phyloP scores from a whole-genome alignment of 1,140 invertebrate genomes.

The Thalassaphorura encarpata region DNA sequence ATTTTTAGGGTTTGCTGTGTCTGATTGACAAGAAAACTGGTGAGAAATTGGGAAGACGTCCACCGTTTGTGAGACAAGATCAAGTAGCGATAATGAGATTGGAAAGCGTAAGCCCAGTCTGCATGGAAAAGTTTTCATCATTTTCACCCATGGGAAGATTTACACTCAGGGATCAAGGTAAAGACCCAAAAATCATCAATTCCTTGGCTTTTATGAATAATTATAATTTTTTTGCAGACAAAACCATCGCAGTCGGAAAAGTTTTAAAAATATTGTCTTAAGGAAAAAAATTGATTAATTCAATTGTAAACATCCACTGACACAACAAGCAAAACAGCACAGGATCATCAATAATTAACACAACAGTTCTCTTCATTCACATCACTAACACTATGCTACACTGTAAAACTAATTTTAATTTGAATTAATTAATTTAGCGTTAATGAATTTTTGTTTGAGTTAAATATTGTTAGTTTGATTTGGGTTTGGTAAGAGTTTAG shows the following conservation, averaged over 20 bases:
- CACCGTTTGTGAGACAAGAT: slow-evolving; percentile 98
- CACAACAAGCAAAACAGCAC: no score
- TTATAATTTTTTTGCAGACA: slow-evolving; percentile 57
- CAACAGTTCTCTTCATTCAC: no score
- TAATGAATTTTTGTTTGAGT: no score
- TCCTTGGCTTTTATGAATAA: not conserved
- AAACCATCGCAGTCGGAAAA: slow-evolving; percentile 97
- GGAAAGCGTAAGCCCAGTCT: slow-evolving; percentile 92
- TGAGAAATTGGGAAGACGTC: slow-evolving; percentile 87
- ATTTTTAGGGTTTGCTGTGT: slow-evolving; percentile 87
- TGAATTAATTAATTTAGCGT: no score
- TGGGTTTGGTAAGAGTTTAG: no score
- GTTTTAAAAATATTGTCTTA: no score
- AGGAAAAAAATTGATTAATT: no score
- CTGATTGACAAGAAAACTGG: slow-evolving; percentile 97
- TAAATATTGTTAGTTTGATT: no score
- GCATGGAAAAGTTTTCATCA: slow-evolving; percentile 95
- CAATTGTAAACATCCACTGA: no score
- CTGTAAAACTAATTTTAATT: no score
- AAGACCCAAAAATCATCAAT: slow-evolving; percentile 35
- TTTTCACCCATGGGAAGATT: slow-evolving; percentile 99
- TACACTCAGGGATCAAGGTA: slow-evolving; percentile 98
- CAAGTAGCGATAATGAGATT: slow-evolving; percentile 99
- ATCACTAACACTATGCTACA: no score
- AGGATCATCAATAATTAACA: no score